Evolutionary conservation across 2,888 invertebrate species (phyloP), one percentile per base, ranked within the genome.

Genomic region (Bedellia somnulentella): DNA sequence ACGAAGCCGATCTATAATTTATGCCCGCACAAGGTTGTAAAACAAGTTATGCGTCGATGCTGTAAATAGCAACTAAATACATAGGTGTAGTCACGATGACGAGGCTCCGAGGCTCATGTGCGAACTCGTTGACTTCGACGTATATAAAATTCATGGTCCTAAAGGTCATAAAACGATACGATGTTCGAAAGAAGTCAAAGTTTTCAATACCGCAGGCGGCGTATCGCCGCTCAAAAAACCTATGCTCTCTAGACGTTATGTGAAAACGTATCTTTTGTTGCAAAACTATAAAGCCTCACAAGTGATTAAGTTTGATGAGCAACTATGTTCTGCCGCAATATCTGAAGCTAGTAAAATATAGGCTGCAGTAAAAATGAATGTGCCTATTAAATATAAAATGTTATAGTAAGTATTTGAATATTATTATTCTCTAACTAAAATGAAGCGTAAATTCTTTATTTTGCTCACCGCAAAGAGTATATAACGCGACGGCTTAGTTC

Each of bases 111-210:
- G 11, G 21, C 40, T 44, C 45, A 49, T 51, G 57, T 52, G 25
- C 30, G 15, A 24, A 55, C 57, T 57, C 52, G 49, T 57, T 54
- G 50, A 49, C 46, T 53, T 52, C 49, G 49, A 55, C 52, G 50
- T 49, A 60, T 56, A 62, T 62, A 57, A 60, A 59, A 61, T 59
- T 61, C 52, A 50, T 51, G 47, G 49, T 25, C 24, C 22, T 25
- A 18, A 29, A 30, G 25, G 30, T 45, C 50, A 46, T 63, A 59
- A 62, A 63, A 57, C 56, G 57, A 53, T 53, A 50, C 49, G 46
- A 45, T 45, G 42, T 41, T 28, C 27, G 42, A 45, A 52, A 49
- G 50, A 53, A 53, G 47, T 55, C 53, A 57, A 55, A 55, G 52
- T 52, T 47, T 44, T n/a, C n/a, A n/a, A n/a, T n/a, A n/a, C n/a